Evolutionary conservation across 2,797 vertebrate species (phyloP).

Genomic region (Clamator glandarius): DNA sequence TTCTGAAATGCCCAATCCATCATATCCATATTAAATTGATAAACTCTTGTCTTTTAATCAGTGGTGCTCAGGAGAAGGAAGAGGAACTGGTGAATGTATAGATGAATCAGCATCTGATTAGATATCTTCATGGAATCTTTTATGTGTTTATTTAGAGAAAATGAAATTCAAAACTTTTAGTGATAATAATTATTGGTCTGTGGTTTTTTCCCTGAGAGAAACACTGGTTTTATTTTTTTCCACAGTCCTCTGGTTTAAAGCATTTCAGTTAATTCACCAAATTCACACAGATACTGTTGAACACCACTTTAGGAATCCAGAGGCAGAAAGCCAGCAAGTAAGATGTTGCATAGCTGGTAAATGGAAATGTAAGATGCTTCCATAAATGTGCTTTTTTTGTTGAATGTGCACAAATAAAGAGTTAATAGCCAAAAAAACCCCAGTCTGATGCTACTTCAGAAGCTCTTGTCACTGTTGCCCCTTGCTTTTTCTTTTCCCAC

Average conservation of each 20-base stretch:
- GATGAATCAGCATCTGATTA: conserved; percentile 13
- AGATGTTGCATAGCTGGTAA: not conserved
- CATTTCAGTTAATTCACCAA: not conserved
- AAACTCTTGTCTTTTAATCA: conserved; percentile 18
- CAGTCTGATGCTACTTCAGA: not conserved
- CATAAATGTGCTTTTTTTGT: not conserved
- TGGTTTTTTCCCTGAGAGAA: not conserved
- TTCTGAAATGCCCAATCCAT: conserved; percentile 12
- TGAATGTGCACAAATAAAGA: not conserved
- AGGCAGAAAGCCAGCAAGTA: not conserved
- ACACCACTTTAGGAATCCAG: not conserved
- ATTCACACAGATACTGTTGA: not conserved
- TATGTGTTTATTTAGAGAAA: not conserved
- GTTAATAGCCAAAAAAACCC: rapidly evolving
- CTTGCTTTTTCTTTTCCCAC: not conserved
- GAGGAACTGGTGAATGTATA: not conserved
- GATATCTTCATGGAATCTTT: not conserved
- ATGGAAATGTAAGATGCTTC: not conserved
- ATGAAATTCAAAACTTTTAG: not conserved
- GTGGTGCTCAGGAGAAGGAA: not conserved
- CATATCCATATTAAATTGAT: not conserved
- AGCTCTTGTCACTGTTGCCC: not conserved
- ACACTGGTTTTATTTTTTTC: not conserved
- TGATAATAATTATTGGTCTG: not conserved
- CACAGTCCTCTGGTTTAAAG: not conserved